These are phyloP conservation scores for Caenorhabditis remanei DNA, from an alignment of 1,140 invertebrate genomes.

Conservation along the genomic window DNA sequence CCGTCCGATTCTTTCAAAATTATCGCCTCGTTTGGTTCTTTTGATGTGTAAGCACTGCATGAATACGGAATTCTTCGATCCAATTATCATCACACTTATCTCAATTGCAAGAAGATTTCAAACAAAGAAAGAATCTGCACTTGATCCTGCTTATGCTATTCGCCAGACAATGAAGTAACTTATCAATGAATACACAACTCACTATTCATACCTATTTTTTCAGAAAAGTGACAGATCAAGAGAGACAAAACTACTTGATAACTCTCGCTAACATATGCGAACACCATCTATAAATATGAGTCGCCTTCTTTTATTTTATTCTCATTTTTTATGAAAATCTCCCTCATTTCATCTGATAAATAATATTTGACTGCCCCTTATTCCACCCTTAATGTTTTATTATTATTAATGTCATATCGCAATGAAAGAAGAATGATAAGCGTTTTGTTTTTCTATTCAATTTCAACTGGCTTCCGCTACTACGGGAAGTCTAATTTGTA, in stretches of 20 bases:
- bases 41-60: background rate
- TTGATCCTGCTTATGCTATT: background rate
- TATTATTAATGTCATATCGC: no score
- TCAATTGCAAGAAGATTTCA: conserved; percentile 3
- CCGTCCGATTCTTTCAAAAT: background rate
- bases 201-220: background rate
- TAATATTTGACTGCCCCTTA: no score
- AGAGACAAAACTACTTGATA: background rate
- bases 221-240: background rate
- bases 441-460: no score
- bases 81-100: background rate
- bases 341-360: no score
- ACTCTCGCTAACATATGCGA: background rate
- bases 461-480: no score
- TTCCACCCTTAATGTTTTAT: no score
- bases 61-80: background rate
- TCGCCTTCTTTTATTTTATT: background rate
- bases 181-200: background rate
- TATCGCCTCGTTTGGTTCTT: background rate
- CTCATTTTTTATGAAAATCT: no score
- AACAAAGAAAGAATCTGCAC: background rate
- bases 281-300: background rate
- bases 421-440: no score
- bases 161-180: conserved; percentile 5
- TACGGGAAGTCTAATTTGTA: no score